Evolutionary conservation across 2,797 vertebrate species (phyloP), one percentile per base, ranked within the genome.

Genomic region (Psittacula derbiana): DNA sequence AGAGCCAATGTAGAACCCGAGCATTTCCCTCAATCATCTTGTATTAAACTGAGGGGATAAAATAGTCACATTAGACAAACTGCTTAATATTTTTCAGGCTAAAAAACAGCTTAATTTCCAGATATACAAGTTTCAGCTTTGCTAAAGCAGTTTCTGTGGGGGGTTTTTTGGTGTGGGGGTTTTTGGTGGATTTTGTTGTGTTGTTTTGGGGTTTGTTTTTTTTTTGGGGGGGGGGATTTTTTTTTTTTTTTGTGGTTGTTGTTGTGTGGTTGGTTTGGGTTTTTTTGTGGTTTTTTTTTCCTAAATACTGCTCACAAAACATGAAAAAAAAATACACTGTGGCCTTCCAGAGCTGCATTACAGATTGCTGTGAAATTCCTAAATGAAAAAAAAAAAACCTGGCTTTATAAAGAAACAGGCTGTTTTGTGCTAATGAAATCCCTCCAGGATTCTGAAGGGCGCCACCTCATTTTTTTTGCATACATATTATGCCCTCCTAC

Each of bases 381-480:
- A 65, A 89, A 86, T 70, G 44, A 44, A 65, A 91, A 64, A 90
- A 85, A 94, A 73, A 8, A 19, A 19, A 19, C 21, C 33, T 79
- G 53, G 30, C 43, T 89, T 89, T 72, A 16, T 67, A 92, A 85
- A 86, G 78, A 86, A 88, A 24, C 43, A 83, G n/a, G 24, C 53
- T 90, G 44, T 9, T 89, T 78, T 91, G 33, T 84, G 58, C 61
- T 88, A 60, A 55, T 85, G 58, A 92, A 95, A 88, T 92, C 74
- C 70, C 69, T 88, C 33, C 49, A 72, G 85, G 69, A 85, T 90
- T 88, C 87, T 87, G 71, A 97, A 92, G 86, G 87, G 71, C 73
- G 92, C 50, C 85, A 83, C 69, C 80, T 93, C 46, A 47, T 67
- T 90, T 96, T 93, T 90, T 94, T 88, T 78, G 61, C 79, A 67